These are phyloP conservation scores for Listronotus bonariensis DNA, from an alignment of 1,140 invertebrate species.

Conservation along the genomic window DNA sequence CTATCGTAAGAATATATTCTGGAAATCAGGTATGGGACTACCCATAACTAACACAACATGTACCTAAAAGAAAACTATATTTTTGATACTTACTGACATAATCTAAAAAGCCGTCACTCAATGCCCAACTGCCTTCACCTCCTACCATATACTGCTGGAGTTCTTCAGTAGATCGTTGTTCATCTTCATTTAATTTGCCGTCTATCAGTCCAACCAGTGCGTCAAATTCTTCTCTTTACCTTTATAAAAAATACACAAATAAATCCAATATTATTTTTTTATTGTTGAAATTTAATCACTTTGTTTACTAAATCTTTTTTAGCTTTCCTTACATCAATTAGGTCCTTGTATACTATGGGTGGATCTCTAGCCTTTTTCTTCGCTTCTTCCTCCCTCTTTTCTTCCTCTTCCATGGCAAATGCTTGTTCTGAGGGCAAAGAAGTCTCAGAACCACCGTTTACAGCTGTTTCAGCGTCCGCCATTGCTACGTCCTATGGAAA, in stretches of 20 bases:
- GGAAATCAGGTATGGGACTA: no score
- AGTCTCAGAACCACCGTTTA: slow-evolving; percentile 47
- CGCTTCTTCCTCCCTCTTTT: slow-evolving; percentile 69
- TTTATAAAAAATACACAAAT: not conserved
- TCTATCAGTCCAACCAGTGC: slow-evolving; percentile 65
- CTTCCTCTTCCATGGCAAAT: slow-evolving; percentile 68
- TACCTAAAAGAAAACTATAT: not conserved
- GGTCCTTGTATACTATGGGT: slow-evolving; percentile 80
- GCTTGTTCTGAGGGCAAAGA: slow-evolving; percentile 59
- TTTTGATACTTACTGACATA: slow-evolving; percentile 70
- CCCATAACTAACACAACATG: no score
- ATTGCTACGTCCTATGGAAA: slow-evolving; percentile 49
- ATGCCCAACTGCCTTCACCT: slow-evolving; percentile 88
- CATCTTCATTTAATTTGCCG: slow-evolving; percentile 70
- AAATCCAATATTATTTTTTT: no score
- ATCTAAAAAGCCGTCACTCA: slow-evolving; percentile 84
- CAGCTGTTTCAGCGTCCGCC: slow-evolving; percentile 56
- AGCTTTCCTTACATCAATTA: slow-evolving; percentile 65
- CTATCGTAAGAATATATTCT: no score
- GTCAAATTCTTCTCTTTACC: slow-evolving; percentile 68
- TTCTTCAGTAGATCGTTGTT: slow-evolving; percentile 75
- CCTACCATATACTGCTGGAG: slow-evolving; percentile 84
- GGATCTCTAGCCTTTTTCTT: slow-evolving; percentile 77
- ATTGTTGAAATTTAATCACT: no score
- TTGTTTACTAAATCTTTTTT: no score